Base-by-base conservation (phyloP, 2,797 vertebrate genomes). In the Picus viridis region DNA sequence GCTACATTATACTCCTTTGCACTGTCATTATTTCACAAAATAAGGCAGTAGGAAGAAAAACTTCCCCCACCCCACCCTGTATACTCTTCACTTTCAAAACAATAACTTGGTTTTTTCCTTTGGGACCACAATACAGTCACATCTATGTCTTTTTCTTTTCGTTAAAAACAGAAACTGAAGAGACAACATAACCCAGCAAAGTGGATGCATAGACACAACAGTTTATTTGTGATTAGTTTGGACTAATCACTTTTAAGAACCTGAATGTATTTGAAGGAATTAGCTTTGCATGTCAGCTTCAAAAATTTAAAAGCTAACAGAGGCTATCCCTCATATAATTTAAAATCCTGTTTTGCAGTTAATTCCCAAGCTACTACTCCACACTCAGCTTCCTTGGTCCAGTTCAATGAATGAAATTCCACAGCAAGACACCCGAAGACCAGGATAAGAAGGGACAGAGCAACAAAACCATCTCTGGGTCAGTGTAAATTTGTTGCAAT, bases 121-220 rank as follows among this genome's bases (percentile, higher is more conserved):
- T 76, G 54, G 12, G 88, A 78, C 56, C 58, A 9, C 22, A 61
- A 56, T 6, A 49, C 3, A 65, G 15, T 29, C 57, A n/a, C 17
- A 36, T 39, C 39, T 36, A 9, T 12, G 39, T 2, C 4, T n/a
- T 3, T 45, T 15, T 67, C 58, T 61, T n/a, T 67, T 18, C 23
- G 32, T 59, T 56, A 71, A 59, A 76, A 24, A 73, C 18, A 78
- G 27, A 71, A 78, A 29, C 7, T 41, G 8, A 74, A 64, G 16
- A 68, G 88, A 75, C 18, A 81, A 57, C 6, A n/a, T 7, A 74
- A 57, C 29, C 49, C 39, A 20, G 7, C 39, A 65, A 53, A 71
- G 75, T 1, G 16, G 5, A 62, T 0, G 1, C 30, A 58, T 0
- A 56, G 6, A 47, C 45, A 22, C 47, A 47, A 47, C 19, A 47